Evolutionary conservation across 2,888 invertebrate genomes (phyloP), one percentile per base, ranked within the genome.

Genomic region (Lithophane socia): DNA sequence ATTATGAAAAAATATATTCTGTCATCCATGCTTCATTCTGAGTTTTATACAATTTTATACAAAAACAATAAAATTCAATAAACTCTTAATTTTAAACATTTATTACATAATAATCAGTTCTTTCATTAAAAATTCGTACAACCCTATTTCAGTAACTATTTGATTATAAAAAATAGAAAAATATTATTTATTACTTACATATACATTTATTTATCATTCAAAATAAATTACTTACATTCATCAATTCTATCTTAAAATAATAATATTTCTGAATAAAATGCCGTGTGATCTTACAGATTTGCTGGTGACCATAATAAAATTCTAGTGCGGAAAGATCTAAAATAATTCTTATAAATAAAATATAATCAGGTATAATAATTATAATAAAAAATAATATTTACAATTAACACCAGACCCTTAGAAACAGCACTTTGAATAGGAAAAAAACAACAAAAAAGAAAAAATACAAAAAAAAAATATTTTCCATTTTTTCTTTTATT

Each of bases 31-130:
- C 85, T 76, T 75, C 69, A 75, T 71, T 80, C 52, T 73, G 80
- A 83, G 80, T 82, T 86, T 70, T 85, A 87, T 81, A 87, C 73
- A 86, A 80, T 81, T 89, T 87, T 87, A 85, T 90, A 90, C 82
- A 88, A 82, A 79, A 88, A 89, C 86, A 85, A 89, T 89, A 90
- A 89, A 87, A 88, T 85, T 80, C 70, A 83, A 81, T 85, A 87
- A 88, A 84, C 85, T 85, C 84, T 86, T 84, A 84, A 68, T 79
- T 76, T 75, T 78, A 82, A 84, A 89, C 83, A 87, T 79, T 85
- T 85, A 82, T 79, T 83, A 87, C 87, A 87, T 80, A 81, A 86
- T 90, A 92, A 92, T 93, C 93, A 93, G 93, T 93, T 93, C 93
- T 92, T 93, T 92, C 88, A 87, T 83, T 49, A 87, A 87, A 87